Evolutionary conservation across 2,888 invertebrate genomes (phyloP), one percentile per base, ranked within the genome.

Genomic region (Teinopalpus imperialis): DNA sequence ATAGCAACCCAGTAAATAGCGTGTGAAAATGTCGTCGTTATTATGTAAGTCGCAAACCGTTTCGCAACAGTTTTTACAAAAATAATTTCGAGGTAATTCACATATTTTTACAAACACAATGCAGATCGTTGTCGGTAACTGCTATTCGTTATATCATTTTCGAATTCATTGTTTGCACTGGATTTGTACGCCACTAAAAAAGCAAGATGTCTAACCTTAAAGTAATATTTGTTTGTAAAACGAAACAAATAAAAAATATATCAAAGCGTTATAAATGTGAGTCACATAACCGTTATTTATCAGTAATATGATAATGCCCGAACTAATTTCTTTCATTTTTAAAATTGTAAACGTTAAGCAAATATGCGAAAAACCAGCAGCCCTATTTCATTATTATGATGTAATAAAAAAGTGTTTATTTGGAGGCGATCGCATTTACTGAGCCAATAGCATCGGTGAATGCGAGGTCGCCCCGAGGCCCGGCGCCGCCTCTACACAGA

Each of bases 361-460:
- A n/a, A n/a, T n/a, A 18, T 24, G 8, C 23, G 23, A 26, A 43
- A 24, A 39, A 12, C 10, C 2, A n/a, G 12, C 23, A 24, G 24
- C 24, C 39, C 31, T 34, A 10, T 40, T 45, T 23, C 20, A 10
- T 43, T 37, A 44, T 49, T 47, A 36, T 47, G 34, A 51, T 44
- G 24, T 37, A 30, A 40, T 39, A 74, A 78, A 74, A 79, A 74
- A 74, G 54, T 72, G 69, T 77, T 69, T 78, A 83, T 85, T 85
- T 78, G 77, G 79, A 68, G 65, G 74, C 69, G 77, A 76, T 74
- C 74, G 75, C 69, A 69, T 76, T 69, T 75, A 70, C 74, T 59
- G 68, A 73, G 66, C 81, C 81, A 83, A 81, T 82, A 57, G 77
- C 69, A 69, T 63, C 68, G 71, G 86, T 81, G 85, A 85, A 83